Conservation (phyloP, 1,140 invertebrate species). For the Armadillidium nasatum region DNA sequence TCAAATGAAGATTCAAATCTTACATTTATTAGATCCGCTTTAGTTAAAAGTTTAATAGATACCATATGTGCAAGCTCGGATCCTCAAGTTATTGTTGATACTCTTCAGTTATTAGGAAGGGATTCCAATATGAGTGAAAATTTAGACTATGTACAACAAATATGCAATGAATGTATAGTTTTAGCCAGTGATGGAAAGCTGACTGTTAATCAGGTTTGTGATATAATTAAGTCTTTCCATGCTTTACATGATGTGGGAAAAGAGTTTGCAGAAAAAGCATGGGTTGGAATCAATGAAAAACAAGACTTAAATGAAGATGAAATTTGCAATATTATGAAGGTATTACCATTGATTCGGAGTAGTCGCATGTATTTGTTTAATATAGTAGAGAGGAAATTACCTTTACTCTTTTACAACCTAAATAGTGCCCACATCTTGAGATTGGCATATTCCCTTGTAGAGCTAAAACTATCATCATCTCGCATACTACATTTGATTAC, state of each 20-base stretch:
- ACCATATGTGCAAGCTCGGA: slow-evolving; percentile 51
- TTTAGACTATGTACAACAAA: slow-evolving; percentile 54
- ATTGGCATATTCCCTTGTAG: slow-evolving; percentile 53
- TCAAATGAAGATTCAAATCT: slow-evolving; percentile 41
- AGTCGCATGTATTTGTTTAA: slow-evolving; percentile 60
- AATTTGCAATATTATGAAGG: slow-evolving; percentile 57
- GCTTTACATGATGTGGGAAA: slow-evolving; percentile 49
- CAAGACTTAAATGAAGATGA: slow-evolving; percentile 58
- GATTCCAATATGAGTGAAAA: slow-evolving; percentile 52
- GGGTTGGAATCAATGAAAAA: slow-evolving; percentile 61
- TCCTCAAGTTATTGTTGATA: slow-evolving; percentile 51
- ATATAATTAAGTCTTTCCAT: slow-evolving; percentile 54
- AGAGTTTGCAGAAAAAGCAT: slow-evolving; percentile 59
- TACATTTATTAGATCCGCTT: slow-evolving; percentile 50
- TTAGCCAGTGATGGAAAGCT: slow-evolving; percentile 60
- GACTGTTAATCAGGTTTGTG: slow-evolving; percentile 59
- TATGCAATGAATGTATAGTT: slow-evolving; percentile 60
- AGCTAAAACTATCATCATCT: slow-evolving; percentile 50
- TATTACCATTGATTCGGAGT: slow-evolving; percentile 57
- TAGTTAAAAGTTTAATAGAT: slow-evolving; percentile 53
- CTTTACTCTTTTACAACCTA: slow-evolving; percentile 58
- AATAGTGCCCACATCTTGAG: slow-evolving; percentile 55
- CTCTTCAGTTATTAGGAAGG: slow-evolving; percentile 50
- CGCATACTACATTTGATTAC: slow-evolving; percentile 54
- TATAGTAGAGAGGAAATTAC: slow-evolving; percentile 60